These are phyloP conservation scores for Tetranychus urticae DNA, from an alignment of 1,140 invertebrate species.

Conservation along the genomic window DNA sequence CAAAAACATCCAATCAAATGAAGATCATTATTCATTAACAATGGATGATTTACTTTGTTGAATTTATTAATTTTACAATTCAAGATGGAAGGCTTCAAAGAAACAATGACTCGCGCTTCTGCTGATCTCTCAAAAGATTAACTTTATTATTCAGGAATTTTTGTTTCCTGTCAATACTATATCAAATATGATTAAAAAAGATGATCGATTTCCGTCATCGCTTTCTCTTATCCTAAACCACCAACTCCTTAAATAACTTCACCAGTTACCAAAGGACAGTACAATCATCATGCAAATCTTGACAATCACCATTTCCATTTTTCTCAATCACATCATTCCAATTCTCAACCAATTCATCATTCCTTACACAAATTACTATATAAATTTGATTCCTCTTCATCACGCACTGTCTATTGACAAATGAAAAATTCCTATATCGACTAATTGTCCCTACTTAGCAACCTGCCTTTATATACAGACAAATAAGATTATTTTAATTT, in stretches of 20 bases:
- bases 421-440: background rate
- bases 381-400: background rate
- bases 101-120: slow-evolving; percentile 7
- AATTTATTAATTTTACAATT: slow-evolving; percentile 35
- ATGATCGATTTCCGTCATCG: too few relatives aligned
- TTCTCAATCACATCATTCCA: background rate
- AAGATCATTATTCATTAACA: background rate
- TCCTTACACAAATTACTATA: background rate
- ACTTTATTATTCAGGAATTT: slow-evolving; percentile 6
- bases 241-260: background rate
- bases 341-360: background rate
- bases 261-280: background rate
- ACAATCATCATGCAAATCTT: background rate
- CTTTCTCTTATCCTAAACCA: background rate
- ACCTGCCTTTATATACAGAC: slow-evolving; percentile 7
- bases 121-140: slow-evolving; percentile 8
- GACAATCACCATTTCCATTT: background rate
- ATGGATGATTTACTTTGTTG: background rate
- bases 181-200: background rate
- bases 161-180: slow-evolving; percentile 10
- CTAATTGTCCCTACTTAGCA: slow-evolving; percentile 3
- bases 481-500: slow-evolving; percentile 4
- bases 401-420: background rate
- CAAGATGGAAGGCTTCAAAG: slow-evolving; percentile 42
- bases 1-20: background rate